Percentiles rank a stretch among this genome's conserved stretches.
These are phyloP conservation scores for Zoanthus sansibaricus DNA, from an alignment of 92 coral and sea anemone species.

Conservation along the genomic window DNA sequence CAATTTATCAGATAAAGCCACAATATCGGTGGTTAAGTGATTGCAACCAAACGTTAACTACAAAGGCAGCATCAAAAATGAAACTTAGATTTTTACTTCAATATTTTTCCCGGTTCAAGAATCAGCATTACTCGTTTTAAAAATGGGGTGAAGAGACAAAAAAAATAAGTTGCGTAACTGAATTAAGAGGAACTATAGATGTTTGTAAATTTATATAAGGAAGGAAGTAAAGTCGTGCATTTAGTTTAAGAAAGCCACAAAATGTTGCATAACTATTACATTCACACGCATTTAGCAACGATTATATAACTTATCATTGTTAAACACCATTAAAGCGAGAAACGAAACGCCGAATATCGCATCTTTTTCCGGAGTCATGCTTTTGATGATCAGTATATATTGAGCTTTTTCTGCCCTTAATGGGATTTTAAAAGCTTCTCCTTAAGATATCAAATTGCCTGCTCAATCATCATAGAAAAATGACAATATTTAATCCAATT, in stretches of 20 bases:
- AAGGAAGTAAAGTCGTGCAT: background rate
- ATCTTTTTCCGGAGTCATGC: background rate
- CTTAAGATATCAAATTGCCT: conserved; percentile 18
- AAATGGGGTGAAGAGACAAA: background rate
- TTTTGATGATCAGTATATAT: background rate
- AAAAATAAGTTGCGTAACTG: background rate
- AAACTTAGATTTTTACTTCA: too few species aligned
- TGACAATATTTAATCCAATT: too few species aligned
- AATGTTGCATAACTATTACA: background rate
- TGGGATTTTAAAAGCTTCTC: conserved; percentile 39
- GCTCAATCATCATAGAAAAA: conserved; percentile 1
- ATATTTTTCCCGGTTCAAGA: too few species aligned
- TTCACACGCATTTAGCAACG: background rate
- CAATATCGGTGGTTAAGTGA: too few species aligned
- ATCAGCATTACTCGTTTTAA: background rate
- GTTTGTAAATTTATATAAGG: background rate
- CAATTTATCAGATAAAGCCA: too few species aligned
- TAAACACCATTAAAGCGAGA: background rate
- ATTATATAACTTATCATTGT: background rate
- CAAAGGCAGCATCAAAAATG: too few species aligned
- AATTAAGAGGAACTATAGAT: background rate
- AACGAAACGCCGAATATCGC: background rate
- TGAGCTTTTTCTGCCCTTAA: background rate
- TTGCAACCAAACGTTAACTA: too few species aligned
- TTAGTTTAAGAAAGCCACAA: background rate